Conservation (phyloP, 2,888 invertebrate genomes). For the Diadromus collaris region DNA sequence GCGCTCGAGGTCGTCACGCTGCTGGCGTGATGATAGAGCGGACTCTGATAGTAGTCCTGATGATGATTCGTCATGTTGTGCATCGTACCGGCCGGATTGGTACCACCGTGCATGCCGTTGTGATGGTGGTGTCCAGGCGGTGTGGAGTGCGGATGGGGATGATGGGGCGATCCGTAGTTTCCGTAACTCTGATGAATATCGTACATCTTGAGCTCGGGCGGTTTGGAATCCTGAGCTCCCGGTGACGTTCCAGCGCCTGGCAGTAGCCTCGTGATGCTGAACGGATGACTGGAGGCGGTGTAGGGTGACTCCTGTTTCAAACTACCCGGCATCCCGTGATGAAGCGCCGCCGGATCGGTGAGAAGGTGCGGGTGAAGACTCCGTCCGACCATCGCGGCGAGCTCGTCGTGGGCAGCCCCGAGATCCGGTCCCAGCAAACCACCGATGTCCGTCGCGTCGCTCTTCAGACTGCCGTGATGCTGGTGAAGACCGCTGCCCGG, state of each 20-base stretch:
- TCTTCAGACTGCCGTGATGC: slow-evolving; percentile 71
- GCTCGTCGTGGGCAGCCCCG: slow-evolving; percentile 81
- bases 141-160: slow-evolving; percentile 83
- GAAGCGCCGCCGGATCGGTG: slow-evolving; percentile 81
- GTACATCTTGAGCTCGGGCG: slow-evolving; percentile 94
- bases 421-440: slow-evolving; percentile 76
- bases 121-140: slow-evolving; percentile 81
- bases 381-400: slow-evolving; percentile 85
- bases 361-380: slow-evolving; percentile 82
- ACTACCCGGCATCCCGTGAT: slow-evolving; percentile 83
- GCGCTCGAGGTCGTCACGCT: slow-evolving; percentile 73
- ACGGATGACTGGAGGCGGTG: slow-evolving; percentile 93
- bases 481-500: slow-evolving; percentile 77
- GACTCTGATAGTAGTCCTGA: slow-evolving; percentile 88
- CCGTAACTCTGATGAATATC: slow-evolving; percentile 84
- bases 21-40: slow-evolving; percentile 84
- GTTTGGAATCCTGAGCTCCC: slow-evolving; percentile 76
- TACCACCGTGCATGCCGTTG: slow-evolving; percentile 83
- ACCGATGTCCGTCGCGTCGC: slow-evolving; percentile 75
- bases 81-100: slow-evolving; percentile 85
- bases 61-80: slow-evolving; percentile 75
- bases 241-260: slow-evolving; percentile 85
- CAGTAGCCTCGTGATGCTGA: slow-evolving; percentile 96
- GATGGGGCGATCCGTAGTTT: slow-evolving; percentile 83
- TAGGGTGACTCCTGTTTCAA: slow-evolving; percentile 91